These are phyloP conservation scores for Helobdella robusta DNA, from an alignment of 2,888 invertebrate species.

Conservation along the genomic window DNA sequence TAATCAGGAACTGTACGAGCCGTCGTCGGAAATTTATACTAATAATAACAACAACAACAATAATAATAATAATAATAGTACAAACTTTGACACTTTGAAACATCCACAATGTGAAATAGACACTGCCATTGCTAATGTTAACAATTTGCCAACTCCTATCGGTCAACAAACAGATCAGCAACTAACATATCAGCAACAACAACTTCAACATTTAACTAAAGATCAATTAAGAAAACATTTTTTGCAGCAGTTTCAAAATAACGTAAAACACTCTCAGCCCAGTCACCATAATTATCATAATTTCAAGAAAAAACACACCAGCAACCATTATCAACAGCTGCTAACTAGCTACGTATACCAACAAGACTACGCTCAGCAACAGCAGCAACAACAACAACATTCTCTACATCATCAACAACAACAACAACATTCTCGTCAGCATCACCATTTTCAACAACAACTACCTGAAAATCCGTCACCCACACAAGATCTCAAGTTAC, in stretches of 20 bases:
- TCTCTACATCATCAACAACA: neutral
- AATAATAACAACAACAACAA: too few relatives aligned
- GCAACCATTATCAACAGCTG: neutral
- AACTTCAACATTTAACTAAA: neutral
- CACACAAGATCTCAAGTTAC: too few relatives aligned
- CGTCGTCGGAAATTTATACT: too few relatives aligned
- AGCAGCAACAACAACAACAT: constrained; percentile 4
- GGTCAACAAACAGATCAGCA: too few relatives aligned
- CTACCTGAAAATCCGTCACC: neutral
- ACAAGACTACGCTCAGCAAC: neutral
- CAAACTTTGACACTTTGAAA: too few relatives aligned
- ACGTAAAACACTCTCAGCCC: neutral
- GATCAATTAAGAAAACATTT: neutral
- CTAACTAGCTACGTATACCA: neutral
- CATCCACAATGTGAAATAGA: too few relatives aligned
- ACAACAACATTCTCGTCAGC: neutral
- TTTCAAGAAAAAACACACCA: neutral
- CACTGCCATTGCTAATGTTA: too few relatives aligned
- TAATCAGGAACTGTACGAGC: too few relatives aligned
- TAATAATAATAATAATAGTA: too few relatives aligned
- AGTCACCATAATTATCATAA: neutral
- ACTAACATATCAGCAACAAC: neutral
- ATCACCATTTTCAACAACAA: neutral
- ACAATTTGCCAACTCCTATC: neutral
- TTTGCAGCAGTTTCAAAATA: neutral